Conservation (phyloP, 92 coral and sea anemone genomes). For the Diadumene lineata region DNA sequence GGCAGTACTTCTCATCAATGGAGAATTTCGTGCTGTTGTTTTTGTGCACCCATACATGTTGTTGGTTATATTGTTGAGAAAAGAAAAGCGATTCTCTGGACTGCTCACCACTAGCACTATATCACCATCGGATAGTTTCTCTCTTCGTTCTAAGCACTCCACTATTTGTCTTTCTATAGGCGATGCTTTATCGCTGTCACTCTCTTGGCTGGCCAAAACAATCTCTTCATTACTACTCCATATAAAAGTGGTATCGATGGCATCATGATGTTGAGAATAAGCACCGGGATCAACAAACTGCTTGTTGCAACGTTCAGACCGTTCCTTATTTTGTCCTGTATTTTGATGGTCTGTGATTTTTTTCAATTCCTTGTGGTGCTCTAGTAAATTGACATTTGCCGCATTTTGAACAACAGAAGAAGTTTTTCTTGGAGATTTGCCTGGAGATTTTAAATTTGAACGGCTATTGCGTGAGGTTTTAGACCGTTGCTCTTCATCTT, state of each 20-base stretch:
- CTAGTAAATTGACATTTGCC: background rate
- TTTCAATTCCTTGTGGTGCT: background rate
- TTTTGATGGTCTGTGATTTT: no score
- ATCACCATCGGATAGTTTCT: background rate
- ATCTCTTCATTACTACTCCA: background rate
- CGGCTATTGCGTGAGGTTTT: background rate
- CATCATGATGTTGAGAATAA: background rate
- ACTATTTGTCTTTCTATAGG: background rate
- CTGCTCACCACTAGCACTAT: background rate
- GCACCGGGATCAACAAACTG: background rate
- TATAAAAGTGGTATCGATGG: background rate
- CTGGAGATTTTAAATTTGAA: background rate
- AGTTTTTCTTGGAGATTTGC: background rate
- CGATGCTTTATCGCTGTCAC: background rate
- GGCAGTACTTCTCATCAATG: background rate
- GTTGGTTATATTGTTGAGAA: no score
- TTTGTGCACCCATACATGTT: no score
- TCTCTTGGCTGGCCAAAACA: conserved; percentile 14
- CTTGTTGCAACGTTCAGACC: no score
- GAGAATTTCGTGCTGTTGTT: background rate
- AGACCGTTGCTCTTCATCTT: background rate
- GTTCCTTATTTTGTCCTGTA: no score
- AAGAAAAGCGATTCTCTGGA: background rate
- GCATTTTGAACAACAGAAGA: background rate
- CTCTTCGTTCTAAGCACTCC: background rate